Base-by-base conservation (phyloP, 2,888 invertebrate species). In the Polydrusus pterygomalis region DNA sequence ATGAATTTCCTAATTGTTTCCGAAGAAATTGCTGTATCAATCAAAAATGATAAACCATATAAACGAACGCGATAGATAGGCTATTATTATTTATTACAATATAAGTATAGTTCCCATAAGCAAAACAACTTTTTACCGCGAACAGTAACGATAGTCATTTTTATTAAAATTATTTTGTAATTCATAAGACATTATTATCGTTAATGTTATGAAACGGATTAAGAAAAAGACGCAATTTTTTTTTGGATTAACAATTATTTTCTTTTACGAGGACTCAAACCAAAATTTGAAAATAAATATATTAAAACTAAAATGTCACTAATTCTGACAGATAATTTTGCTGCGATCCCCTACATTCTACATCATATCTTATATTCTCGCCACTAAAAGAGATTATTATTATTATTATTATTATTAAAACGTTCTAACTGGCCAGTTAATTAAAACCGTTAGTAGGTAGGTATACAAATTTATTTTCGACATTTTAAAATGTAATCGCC, bases 1-100 rank as follows among this genome's bases (percentile, higher is more conserved):
- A 67, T 25, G n/a, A 73, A 45, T 73, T 73, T 56, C 67, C 64
- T 47, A 65, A 73, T 67, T 73, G 43, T 47, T 40, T 73, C 56
- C 72, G 58, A 25, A 67, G 58, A 67, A 73, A 65, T 20, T 73
- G 67, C 54, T 67, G 43, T 58, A 73, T 71, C 65, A 73, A 73
- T 73, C 34, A 56, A 73, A 73, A 63, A 51, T 40, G 17, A 54
- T 38, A 65, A 54, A 40, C 38, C 38, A 40, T 54, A 67, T 49
- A 34, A 67, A 67, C 38, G 7, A 10, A 30, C 17, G 65, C 54
- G 3, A 51, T 67, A 51, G n/a, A n/a, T n/a, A 25, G 15, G 2
- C 38, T 65, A 49, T 65, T 34, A 65, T 49, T 65, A 65, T 54
- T 67, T 34, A 34, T 34, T 34, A 34, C 34, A 34, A 34, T 34